Evolutionary conservation across 2,797 vertebrate species (phyloP), one percentile per base, ranked within the genome.

Genomic region (Psittacula derbiana): DNA sequence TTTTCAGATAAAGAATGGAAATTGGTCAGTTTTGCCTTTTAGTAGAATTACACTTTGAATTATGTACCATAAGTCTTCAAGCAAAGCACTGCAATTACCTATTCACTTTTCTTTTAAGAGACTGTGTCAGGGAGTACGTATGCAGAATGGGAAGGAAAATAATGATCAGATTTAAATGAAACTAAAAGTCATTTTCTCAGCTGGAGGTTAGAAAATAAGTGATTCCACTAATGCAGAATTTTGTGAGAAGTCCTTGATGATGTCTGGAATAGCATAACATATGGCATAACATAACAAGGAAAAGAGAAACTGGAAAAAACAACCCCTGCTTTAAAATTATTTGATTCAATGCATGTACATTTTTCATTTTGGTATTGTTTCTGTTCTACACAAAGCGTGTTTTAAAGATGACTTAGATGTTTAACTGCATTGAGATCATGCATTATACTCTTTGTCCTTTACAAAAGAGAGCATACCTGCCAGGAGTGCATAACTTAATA

Each of bases 111-210:
- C 82, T 94, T 47, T 83, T 80, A 52, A 64, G 85, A 96, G 91
- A 81, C 58, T 97, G n/a, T 95, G 69, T 80, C 80, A 66, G 87
- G 47, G 62, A 95, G 38, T 78, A 80, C 40, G 18, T 69, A 84
- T 81, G 62, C 33, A 81, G 67, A 88, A 97, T 86, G 81, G 91
- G 57, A 95, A 91, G 78, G 70, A 95, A 97, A 97, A 97, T 95
- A 97, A 97, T 91, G 89, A 97, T 95, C 91, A 97, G 83, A 86
- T 97, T 96, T 94, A 97, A 97, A 96, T 6, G 75, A 95, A 97
- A 92, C 92, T 91, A 96, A 97, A 97, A 96, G 64, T 69, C 88
- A 92, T 96, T 97, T 98, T 97, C 97, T 96, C 97, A 94, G 95
- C 95, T 97, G 97, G 96, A 97, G 86, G 91, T 93, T 95, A 93